These are phyloP conservation scores for Coreoperca whiteheadi DNA, from an alignment of 2,113 vertebrate species.

Conservation along the genomic window DNA sequence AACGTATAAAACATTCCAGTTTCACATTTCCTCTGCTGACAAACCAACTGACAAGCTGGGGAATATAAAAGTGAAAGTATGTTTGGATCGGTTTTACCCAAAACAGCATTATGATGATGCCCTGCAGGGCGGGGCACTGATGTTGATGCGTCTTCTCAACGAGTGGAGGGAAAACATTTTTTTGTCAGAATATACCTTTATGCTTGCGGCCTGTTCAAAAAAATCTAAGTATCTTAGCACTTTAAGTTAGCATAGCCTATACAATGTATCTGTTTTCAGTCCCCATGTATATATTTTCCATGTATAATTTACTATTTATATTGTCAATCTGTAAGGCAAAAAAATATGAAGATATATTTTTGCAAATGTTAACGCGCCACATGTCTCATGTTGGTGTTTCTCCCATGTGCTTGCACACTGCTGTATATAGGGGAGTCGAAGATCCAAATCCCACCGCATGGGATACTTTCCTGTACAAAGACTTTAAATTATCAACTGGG, in stretches of 20 bases:
- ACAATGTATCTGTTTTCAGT: conserved; percentile 62
- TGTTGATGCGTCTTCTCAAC: not conserved
- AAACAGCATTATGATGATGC: conserved; percentile 37
- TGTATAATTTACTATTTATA: conserved; percentile 72
- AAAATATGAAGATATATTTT: conserved; percentile 78
- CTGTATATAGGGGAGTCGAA: conserved; percentile 41
- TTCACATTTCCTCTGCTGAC: conserved; percentile 38
- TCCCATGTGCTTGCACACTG: conserved; percentile 54
- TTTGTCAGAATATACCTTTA: conserved; percentile 63
- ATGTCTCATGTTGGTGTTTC: conserved; percentile 52
- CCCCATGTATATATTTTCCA: conserved; percentile 67
- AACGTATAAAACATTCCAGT: conserved; percentile 69
- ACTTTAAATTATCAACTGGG: conserved; percentile 54
- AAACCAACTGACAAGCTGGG: conserved; percentile 16
- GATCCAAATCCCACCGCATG: conserved; percentile 16
- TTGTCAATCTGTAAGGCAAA: conserved; percentile 74
- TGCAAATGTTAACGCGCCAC: conserved; percentile 67
- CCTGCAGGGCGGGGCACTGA: conserved; percentile 76
- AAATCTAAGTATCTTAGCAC: conserved; percentile 76
- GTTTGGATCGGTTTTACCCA: conserved; percentile 9
- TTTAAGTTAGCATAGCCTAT: conserved; percentile 79
- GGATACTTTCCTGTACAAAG: conserved; percentile 61
- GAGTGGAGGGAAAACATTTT: conserved; percentile 2
- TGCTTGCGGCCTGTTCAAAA: conserved; percentile 75
- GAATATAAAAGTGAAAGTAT: conserved; percentile 41